phyloP scores from a whole-genome alignment of 2,888 invertebrate genomes.

The Parnassius mnemosyne region DNA sequence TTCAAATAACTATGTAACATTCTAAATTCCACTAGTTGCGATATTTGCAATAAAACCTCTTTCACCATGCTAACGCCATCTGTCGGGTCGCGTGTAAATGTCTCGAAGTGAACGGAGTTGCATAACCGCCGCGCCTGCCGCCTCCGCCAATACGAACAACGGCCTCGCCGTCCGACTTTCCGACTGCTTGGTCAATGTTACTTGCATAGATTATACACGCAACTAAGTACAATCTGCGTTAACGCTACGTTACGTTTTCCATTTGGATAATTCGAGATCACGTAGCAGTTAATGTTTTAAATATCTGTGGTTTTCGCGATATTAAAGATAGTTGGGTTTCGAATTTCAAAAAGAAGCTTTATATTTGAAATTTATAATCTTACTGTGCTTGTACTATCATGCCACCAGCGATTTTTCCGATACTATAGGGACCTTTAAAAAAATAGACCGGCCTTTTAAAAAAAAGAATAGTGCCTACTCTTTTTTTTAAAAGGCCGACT shows the following conservation, averaged over 20 bases:
- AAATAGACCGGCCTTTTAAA: too few species aligned
- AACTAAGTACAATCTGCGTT: slow-evolving; percentile 14
- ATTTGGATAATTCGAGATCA: slow-evolving; percentile 15
- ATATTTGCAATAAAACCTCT: slow-evolving; percentile 6
- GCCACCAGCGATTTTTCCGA: too few species aligned
- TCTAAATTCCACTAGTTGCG: slow-evolving; percentile 5
- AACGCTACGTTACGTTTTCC: slow-evolving; percentile 32
- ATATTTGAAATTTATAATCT: too few species aligned
- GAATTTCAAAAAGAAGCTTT: too few species aligned
- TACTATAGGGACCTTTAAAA: too few species aligned
- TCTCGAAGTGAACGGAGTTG: slow-evolving; percentile 42
- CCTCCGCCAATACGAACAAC: slow-evolving; percentile 39
- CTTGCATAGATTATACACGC: slow-evolving; percentile 1
- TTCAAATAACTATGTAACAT: slow-evolving; percentile 2
- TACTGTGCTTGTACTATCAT: too few species aligned
- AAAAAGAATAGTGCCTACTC: too few species aligned
- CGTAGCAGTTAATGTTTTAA: background rate
- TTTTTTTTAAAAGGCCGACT: too few species aligned
- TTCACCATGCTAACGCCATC: slow-evolving; percentile 20
- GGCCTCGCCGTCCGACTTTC: slow-evolving; percentile 17
- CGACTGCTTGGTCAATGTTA: slow-evolving; percentile 23
- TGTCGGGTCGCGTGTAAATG: slow-evolving; percentile 29
- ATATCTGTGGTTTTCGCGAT: background rate
- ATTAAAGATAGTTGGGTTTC: background rate
- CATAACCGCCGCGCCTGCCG: slow-evolving; percentile 44